These are phyloP conservation scores for Brachyptera risi DNA, from an alignment of 2,888 invertebrate species.

Conservation along the genomic window DNA sequence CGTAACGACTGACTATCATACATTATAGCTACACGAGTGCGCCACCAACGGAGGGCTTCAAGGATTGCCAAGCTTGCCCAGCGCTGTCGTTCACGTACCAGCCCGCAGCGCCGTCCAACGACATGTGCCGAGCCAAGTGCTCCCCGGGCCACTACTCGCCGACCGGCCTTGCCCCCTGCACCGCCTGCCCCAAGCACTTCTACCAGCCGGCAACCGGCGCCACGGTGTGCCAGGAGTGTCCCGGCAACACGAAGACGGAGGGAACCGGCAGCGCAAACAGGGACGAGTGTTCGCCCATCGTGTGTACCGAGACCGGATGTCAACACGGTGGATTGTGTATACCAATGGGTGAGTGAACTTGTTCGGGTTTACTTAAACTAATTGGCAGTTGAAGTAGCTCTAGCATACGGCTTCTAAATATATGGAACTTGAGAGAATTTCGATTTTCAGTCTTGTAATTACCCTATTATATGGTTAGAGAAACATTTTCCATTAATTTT, in stretches of 20 bases:
- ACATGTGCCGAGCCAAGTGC: slow-evolving; percentile 83
- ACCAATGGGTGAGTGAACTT: slow-evolving; percentile 63
- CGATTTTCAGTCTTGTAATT: too few relatives aligned
- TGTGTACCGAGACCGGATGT: slow-evolving; percentile 83
- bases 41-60: slow-evolving; percentile 86
- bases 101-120: slow-evolving; percentile 80
- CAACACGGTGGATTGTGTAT: slow-evolving; percentile 89
- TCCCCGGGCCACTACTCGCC: slow-evolving; percentile 86
- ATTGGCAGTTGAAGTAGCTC: too few relatives aligned
- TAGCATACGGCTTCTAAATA: too few relatives aligned
- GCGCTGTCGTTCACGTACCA: slow-evolving; percentile 86
- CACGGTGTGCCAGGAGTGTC: slow-evolving; percentile 84
- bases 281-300: slow-evolving; percentile 82
- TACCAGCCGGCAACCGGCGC: slow-evolving; percentile 84
- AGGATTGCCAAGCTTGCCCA: slow-evolving; percentile 90
- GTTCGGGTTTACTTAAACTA: too few relatives aligned
- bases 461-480: too few relatives aligned
- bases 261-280: slow-evolving; percentile 72
- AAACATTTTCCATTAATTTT: too few relatives aligned
- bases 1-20: background rate
- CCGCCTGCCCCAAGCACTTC: slow-evolving; percentile 86
- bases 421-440: too few relatives aligned
- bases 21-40: slow-evolving; percentile 56
- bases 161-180: slow-evolving; percentile 90
- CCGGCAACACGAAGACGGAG: slow-evolving; percentile 84